Evolutionary conservation across 2,113 vertebrate species (phyloP), one percentile per base, ranked within the genome.

Genomic region (Heloderma charlesbogerti): DNA sequence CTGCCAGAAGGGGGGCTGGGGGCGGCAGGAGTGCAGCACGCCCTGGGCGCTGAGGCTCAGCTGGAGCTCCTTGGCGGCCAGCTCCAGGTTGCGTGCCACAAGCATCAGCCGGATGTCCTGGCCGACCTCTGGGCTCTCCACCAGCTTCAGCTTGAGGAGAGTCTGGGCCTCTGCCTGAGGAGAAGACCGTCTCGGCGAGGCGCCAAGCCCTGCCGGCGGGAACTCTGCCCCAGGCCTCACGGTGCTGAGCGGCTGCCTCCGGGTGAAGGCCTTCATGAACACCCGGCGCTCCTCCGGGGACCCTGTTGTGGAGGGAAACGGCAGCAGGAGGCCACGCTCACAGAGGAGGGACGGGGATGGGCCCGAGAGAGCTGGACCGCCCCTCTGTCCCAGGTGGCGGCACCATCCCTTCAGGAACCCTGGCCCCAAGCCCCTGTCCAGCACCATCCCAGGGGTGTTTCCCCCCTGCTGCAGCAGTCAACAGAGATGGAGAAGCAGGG

Each of bases 41-140:
- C 96, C 90, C 92, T 97, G 96, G 40, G 95, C 94, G 45, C 95
- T 97, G 63, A 97, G 88, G 72, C 94, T 95, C 54, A 97, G 89
- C 87, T 92, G 96, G 57, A 97, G 93, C 34, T 96, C 92, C 91
- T 97, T 96, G 88, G 81, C 71, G 85, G 93, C 89, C 13, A 29
- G 10, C 0, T 93, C 92, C 83, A 92, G 74, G 81, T 96, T 97
- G 89, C 88, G 63, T 54, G 94, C 94, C 85, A 94, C 51, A 75
- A 97, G 90, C 51, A 67, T 88, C 60, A 97, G 95, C 37, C 48
- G 91, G 90, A 97, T 94, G 87, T 96, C 94, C 91, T 94, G 93
- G 80, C 97, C 96, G 87, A 97, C 88, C 75, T 95, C 74, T 1
- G 97, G 94, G 0, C 89, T 94, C 57, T 96, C 87, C 0, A 92